Evolutionary conservation across 2,888 invertebrate genomes (phyloP), one percentile per base, ranked within the genome.

Genomic region (Synanthedon andrenaeformis): DNA sequence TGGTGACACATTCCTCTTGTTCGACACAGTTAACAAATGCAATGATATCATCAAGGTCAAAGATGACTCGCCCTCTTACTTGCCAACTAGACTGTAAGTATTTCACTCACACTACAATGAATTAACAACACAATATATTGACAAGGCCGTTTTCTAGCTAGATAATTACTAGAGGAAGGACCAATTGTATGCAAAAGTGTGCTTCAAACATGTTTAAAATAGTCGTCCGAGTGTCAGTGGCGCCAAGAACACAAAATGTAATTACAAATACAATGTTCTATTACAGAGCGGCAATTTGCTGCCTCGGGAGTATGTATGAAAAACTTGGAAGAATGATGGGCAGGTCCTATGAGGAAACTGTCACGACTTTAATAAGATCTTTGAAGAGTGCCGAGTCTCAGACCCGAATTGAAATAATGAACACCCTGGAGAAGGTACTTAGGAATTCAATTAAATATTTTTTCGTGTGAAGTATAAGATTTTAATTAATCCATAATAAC

Each of bases 311-410:
- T 58, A 97, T 99, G 96, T 99, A 99, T 81, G 97, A 98, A 79
- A 97, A 96, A 79, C 89, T 99, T 17, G 99, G 99, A 1, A 90
- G 99, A 59, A 98, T 99, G 97, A 99, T 98, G 93, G 99, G 99
- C 0, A 89, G 99, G 59, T 97, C 98, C 0, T 99, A 98, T 72
- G 99, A 99, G 77, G 99, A 99, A 72, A 99, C 99, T 0, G 96
- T 99, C 41, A 93, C 95, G 64, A 94, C 98, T 53, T 89, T 99
- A 23, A 92, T 97, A 55, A 93, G 96, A 66, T 96, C 96, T 1
- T 84, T 99, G 56, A 92, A 96, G 69, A 98, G 94, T 81, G 96
- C 96, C 0, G 98, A 98, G 89, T 98, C 98, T 0, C 98, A 98
- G 79, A 95, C 96, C 1, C 90, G 99, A 60, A 94, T 97, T 63